phyloP scores from a whole-genome alignment of 2,888 invertebrate genomes.

The Calameuta idolon region DNA sequence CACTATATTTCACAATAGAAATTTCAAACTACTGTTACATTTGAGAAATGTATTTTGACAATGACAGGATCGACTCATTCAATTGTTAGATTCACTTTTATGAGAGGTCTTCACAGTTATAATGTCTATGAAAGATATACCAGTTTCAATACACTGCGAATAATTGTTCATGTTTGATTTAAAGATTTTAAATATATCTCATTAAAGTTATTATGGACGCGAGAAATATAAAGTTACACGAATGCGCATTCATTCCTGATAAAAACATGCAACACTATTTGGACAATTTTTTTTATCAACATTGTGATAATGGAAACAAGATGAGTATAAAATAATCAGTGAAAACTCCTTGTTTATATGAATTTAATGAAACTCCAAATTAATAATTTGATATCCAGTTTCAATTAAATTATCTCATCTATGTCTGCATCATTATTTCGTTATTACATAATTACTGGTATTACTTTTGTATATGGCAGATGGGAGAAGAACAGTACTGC shows the following conservation, averaged over 20 bases:
- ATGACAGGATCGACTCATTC: neutral
- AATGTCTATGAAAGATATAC: neutral
- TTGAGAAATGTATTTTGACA: neutral
- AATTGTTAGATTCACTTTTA: neutral
- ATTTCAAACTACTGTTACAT: neutral
- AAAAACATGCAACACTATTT: neutral
- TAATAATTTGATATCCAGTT: neutral
- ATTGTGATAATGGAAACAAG: neutral
- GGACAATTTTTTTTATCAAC: neutral
- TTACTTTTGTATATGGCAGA: neutral
- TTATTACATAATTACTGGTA: neutral
- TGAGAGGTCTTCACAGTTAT: neutral
- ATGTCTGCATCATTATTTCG: neutral
- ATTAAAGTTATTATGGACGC: neutral
- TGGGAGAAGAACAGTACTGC: neutral
- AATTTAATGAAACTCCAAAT: neutral
- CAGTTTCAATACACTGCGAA: neutral
- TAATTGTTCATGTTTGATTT: neutral
- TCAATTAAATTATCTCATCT: neutral
- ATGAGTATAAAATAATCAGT: neutral
- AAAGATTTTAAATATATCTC: neutral
- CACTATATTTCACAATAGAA: conserved; percentile 4
- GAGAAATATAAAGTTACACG: neutral
- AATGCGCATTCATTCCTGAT: neutral
- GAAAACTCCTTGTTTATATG: neutral